These are phyloP conservation scores for Oncorhynchus keta DNA, from an alignment of 2,113 vertebrate species.

Conservation along the genomic window DNA sequence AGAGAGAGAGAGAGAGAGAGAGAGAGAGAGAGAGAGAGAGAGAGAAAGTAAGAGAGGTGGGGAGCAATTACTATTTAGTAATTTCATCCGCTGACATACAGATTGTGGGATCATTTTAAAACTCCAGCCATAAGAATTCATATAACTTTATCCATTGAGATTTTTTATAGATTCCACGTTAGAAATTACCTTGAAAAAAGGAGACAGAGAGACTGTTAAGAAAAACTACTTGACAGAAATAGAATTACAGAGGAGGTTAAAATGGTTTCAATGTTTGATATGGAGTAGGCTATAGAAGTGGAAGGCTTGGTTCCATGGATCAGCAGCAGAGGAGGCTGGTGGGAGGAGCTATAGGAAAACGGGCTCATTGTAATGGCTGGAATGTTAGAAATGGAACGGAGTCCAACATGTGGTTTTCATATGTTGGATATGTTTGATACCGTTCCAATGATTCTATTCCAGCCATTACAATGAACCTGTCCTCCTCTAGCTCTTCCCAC, in stretches of 20 bases:
- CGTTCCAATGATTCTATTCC: too few relatives aligned
- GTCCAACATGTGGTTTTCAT: too few relatives aligned
- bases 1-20: too few relatives aligned
- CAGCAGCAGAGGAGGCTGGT: neutral
- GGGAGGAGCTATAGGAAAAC: too few relatives aligned
- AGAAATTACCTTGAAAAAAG: conserved; percentile 70
- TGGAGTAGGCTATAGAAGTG: conserved; percentile 26
- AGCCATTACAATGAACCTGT: too few relatives aligned
- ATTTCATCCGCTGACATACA: conserved; percentile 67
- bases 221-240: conserved; percentile 56
- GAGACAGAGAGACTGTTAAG: conserved; percentile 51
- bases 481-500: too few relatives aligned
- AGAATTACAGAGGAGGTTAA: conserved; percentile 55
- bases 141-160: conserved; percentile 77
- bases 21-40: neutral
- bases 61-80: conserved; percentile 57
- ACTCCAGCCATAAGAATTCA: conserved; percentile 74
- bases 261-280: conserved; percentile 51
- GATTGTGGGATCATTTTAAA: conserved; percentile 70
- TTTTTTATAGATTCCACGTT: conserved; percentile 79
- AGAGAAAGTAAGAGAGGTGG: conserved; percentile 8
- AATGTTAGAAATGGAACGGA: too few relatives aligned
- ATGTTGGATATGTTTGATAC: too few relatives aligned
- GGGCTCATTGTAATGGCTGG: too few relatives aligned
- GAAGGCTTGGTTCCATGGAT: conserved; percentile 1